Base-by-base conservation (phyloP, 2,797 vertebrate species). In the Vireo griseus region DNA sequence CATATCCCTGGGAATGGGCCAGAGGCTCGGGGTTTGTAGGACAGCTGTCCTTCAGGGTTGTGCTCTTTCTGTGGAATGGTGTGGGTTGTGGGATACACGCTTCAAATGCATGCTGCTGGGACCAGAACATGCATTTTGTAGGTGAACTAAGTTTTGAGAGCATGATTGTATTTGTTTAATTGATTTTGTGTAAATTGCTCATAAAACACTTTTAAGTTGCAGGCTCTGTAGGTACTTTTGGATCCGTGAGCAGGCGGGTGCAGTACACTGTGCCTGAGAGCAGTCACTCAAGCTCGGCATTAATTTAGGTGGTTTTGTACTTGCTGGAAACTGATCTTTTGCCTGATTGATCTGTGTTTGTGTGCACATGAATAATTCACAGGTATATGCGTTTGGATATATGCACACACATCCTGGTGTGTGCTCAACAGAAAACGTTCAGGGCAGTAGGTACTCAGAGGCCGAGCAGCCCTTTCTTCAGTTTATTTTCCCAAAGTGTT, bases 311-410 rank as follows among this genome's bases (percentile, higher is more conserved):
- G 16, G 68, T 94, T 92, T 63, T 76, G 62, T 81, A 20, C 62
- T 90, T 84, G 50, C 17, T 86, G 59, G 78, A 88, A 92, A 86
- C 76, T 12, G 69, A 66, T 92, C 76, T 79, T 72, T 63, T 95
- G 61, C 79, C 66, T 28, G 69, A 80, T 88, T 42, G 85, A 85
- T 92, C 76, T 81, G 50, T 92, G 72, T 91, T 94, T 66, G n/a
- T 42, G 44, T 95, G 79, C 68, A 73, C 54, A 15, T 91, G 85
- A 94, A 93, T 95, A 91, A 93, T 92, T 95, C 72, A 80, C 47
- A n/a, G n/a, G 1, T 29, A 2, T 6, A 3, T 45, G 45, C 7
- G 1, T 80, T 79, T 45, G 42, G 69, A 8, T 58, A 20, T 12
- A 18, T 24, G 39, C 73, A 61, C 33, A 35, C 55, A 25, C 13